Evolutionary conservation across 1,140 invertebrate genomes (phyloP), one percentile per base, ranked within the genome.

Genomic region (Drosophila orena): DNA sequence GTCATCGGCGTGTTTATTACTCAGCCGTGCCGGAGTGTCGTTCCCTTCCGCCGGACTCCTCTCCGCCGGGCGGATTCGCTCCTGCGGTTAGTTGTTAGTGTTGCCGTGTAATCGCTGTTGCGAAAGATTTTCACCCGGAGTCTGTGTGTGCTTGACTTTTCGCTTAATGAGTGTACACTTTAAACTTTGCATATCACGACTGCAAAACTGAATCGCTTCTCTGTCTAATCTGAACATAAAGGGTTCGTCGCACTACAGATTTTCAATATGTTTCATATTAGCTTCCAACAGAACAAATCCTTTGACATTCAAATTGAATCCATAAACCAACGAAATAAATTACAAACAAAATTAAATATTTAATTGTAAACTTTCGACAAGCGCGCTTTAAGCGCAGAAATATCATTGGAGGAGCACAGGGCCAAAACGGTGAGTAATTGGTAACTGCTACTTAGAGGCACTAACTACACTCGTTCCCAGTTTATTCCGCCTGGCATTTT

Each of bases 1-100:
- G 73, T 76, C 61, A 76, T 75, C 72, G 72, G 74, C 55, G 83
- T 78, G 81, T 88, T 81, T 85, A 85, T 85, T 85, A 85, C 71
- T 77, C 68, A 46, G 53, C 57, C 56, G 66, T 77, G 72, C 66
- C 72, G 38, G 61, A 68, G 73, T 68, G 52, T 68, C 68, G 77
- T 53, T 55, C 58, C 66, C 55, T 56, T 54, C 54, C 22, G 14
- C 11, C 47, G 24, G 1, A 15, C 14, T 65, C 40, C 61, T 37
- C 42, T 50, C 56, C 35, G 35, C 20, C 15, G 24, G 35, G 15
- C 15, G 24, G 42, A 52, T 34, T 35, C 46, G 59, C 37, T 70
- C 66, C 66, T 70, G 66, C 35, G 66, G 66, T 70, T 70, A 15
- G 50, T 56, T 70, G 66, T 27, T 70, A 70, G 66, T 70, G 64